Evolutionary conservation across 1,140 invertebrate genomes (phyloP), one percentile per base, ranked within the genome.

Genomic region (Solen grandis): DNA sequence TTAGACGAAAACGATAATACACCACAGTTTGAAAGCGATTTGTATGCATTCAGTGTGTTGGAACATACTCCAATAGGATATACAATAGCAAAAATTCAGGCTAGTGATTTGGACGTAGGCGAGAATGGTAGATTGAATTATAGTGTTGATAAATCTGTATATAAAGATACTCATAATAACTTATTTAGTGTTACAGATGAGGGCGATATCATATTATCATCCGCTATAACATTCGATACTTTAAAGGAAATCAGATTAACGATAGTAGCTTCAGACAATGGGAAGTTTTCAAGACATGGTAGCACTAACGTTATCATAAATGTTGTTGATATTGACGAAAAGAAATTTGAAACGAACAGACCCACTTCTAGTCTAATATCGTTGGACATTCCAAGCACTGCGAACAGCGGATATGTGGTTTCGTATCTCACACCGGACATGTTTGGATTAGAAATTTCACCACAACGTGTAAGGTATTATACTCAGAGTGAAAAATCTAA

Each of bases 1-100:
- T 35, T 19, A 4, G 77, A 80, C 41, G 77, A 80, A 65, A 80
- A 80, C 65, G 77, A 80, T 57, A 80, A 80, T n/a, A 16, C 19
- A n/a, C 77, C 77, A 5, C 4, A 16, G n/a, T 80, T 80, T 80
- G 29, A 52, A 60, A 38, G 54, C 2, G 10, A 10, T 1, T 2
- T 36, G 8, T 63, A 62, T 22, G 31, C 57, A 13, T 35, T 73
- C 2, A 10, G 29, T 14, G 68, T 80, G n/a, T 52, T 80, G 25
- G 66, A 80, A 36, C 60, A 80, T 35, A 72, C 55, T 10, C 77
- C 77, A 36, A 22, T 80, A 13, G 77, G 68, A 19, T 72, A 36
- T 50, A 73, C 46, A 25, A 36, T 80, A n/a, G 66, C 31, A n/a
- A 31, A 60, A 10, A 10, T 80, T 13, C 22, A 14, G 25, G 77